Evolutionary conservation across 2,888 invertebrate species (phyloP), one percentile per base, ranked within the genome.

Genomic region (Eupsilia transversa): DNA sequence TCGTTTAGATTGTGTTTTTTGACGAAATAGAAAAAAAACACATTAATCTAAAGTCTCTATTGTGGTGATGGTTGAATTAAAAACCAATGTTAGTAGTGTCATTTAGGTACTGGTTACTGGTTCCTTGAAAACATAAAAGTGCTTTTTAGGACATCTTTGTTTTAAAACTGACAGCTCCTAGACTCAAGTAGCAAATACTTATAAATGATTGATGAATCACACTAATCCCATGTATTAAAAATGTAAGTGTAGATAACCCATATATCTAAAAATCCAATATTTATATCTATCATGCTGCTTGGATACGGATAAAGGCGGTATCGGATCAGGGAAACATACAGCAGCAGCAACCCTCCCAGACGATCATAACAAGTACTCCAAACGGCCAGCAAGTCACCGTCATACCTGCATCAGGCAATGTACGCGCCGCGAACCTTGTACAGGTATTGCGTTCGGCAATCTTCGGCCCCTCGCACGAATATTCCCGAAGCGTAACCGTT

Each of bases 371-470:
- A 74, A 98, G 97, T 83, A 97, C 98, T 77, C 97, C 98, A 3
- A 97, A 97, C 88, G 98, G 98, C 0, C 98, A 98, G 90, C 98
- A 98, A 91, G 97, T 98, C 85, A 98, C 98, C 9, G 98, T 99
- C 70, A 98, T 99, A 90, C 98, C 98, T 97, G 91, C 91, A 69
- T 87, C 82, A 73, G 97, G 70, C 85, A 97, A 97, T 92, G 94
- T 96, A 89, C 91, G 95, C 80, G 85, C 91, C 72, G 89, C 91
- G 72, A 94, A 94, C 87, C 87, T 94, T 76, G 93, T 94, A 65
- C 95, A 95, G 95, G 95, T 94, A 94, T 85, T 82, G 74, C 84
- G 86, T 86, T 89, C 89, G 87, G 89, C 80, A 84, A 89, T 89
- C 86, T 90, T 91, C 91, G 89, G 80, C 57, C 33, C 7, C 20